These are phyloP conservation scores for Pterois miles DNA, from an alignment of 2,797 vertebrate genomes.

Conservation along the genomic window DNA sequence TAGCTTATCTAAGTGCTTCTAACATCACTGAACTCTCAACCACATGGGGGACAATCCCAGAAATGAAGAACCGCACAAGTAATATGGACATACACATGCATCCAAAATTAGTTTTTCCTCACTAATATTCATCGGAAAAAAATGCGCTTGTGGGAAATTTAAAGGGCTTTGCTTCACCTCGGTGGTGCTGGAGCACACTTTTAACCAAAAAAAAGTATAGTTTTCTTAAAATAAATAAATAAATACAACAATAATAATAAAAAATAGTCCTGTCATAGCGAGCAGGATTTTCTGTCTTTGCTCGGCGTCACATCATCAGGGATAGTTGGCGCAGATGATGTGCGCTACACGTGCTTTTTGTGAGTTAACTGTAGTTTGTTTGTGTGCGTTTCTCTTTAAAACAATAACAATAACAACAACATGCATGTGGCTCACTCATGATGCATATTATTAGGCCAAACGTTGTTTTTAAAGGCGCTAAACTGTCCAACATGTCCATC, in stretches of 20 bases:
- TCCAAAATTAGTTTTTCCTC: background rate
- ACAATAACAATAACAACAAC: too few relatives aligned
- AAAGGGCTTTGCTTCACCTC: constrained; percentile 50
- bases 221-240: background rate
- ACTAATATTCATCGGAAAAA: constrained; percentile 1
- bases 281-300: background rate
- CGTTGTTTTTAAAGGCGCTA: background rate
- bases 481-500: background rate
- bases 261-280: background rate
- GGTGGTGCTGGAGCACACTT: constrained; percentile 4
- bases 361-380: background rate
- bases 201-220: background rate
- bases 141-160: constrained; percentile 39
- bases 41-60: background rate
- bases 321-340: background rate
- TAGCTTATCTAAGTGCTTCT: background rate
- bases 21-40: background rate
- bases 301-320: background rate
- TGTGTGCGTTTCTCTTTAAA: too few relatives aligned
- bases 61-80: background rate
- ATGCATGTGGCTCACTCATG: too few relatives aligned
- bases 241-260: too few relatives aligned
- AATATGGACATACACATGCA: background rate
- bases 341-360: background rate
- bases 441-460: background rate